A percentile compares a stretch with the other conserved stretches of the same genome.
Conservation (phyloP, 2,113 vertebrate genomes). For the Felis chaus region DNA sequence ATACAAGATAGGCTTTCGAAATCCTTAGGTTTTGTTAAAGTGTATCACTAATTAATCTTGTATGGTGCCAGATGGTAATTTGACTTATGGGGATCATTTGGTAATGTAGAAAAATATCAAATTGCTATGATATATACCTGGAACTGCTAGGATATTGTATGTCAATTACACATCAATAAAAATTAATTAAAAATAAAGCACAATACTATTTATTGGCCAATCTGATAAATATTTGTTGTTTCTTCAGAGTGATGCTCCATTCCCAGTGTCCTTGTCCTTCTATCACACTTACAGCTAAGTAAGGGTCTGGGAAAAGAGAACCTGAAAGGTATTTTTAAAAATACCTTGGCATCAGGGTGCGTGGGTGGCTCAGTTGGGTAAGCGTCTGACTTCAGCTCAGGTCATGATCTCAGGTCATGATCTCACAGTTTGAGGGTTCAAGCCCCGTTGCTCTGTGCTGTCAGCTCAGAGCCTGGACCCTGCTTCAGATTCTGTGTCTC, state of each 20-base stretch:
- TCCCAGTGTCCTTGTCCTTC: background rate
- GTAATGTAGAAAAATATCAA: background rate
- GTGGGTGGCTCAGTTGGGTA: too few species aligned
- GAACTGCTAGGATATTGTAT: background rate
- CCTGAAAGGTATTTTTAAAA: background rate
- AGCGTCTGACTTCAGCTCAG: too few species aligned
- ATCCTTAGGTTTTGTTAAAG: background rate
- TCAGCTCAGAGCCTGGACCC: too few species aligned
- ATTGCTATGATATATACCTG: background rate
- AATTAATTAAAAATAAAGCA: background rate
- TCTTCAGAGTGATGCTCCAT: background rate
- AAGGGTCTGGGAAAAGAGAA: background rate
- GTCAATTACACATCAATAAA: background rate
- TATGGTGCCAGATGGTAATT: background rate
- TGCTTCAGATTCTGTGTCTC: too few species aligned
- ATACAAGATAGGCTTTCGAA: background rate
- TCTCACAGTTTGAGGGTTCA: too few species aligned
- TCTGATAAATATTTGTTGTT: background rate
- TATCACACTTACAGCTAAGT: background rate
- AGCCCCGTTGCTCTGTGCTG: too few species aligned
- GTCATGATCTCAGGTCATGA: too few species aligned
- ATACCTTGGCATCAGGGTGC: background rate
- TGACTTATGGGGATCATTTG: background rate
- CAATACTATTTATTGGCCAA: background rate
- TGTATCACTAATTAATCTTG: background rate